Conservation (phyloP, 2,888 invertebrate genomes). For the Lasioglossum leucozonium region DNA sequence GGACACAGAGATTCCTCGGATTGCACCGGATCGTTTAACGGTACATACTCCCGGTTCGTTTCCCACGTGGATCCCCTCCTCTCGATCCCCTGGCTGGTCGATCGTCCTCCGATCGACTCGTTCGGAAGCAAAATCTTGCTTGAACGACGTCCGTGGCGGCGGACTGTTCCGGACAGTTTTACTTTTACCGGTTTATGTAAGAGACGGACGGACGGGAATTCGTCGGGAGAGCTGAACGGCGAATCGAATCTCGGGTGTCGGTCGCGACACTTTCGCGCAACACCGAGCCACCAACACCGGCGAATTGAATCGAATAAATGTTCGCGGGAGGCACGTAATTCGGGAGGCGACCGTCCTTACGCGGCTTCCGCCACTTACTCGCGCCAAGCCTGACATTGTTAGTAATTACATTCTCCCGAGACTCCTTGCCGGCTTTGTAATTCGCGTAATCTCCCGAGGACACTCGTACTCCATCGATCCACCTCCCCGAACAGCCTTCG, state of each 20-base stretch:
- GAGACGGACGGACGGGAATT: conserved; percentile 34
- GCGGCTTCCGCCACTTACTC: conserved; percentile 9
- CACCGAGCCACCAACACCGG: background rate
- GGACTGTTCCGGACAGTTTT: background rate
- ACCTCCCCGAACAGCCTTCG: background rate
- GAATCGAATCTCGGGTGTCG: conserved; percentile 14
- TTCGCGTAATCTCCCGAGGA: conserved; percentile 2
- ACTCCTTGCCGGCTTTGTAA: conserved; percentile 3
- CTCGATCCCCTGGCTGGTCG: background rate
- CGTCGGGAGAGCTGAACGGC: conserved; percentile 21
- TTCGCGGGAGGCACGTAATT: background rate
- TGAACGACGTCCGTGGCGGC: background rate
- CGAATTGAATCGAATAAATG: conserved; percentile 23
- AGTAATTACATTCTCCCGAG: background rate
- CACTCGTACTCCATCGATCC: background rate
- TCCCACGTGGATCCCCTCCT: background rate
- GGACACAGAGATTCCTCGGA: conserved; percentile 18
- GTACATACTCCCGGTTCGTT: conserved; percentile 29
- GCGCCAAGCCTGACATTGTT: background rate
- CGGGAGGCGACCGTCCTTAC: conserved; percentile 6
- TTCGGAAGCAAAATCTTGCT: conserved; percentile 8
- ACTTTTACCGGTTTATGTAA: conserved; percentile 52
- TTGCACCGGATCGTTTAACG: conserved; percentile 46
- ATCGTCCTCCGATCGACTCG: background rate
- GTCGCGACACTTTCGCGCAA: conserved; percentile 43